Evolutionary conservation across 2,888 invertebrate genomes (phyloP).

Genomic region (Didymodactylos carnosus): DNA sequence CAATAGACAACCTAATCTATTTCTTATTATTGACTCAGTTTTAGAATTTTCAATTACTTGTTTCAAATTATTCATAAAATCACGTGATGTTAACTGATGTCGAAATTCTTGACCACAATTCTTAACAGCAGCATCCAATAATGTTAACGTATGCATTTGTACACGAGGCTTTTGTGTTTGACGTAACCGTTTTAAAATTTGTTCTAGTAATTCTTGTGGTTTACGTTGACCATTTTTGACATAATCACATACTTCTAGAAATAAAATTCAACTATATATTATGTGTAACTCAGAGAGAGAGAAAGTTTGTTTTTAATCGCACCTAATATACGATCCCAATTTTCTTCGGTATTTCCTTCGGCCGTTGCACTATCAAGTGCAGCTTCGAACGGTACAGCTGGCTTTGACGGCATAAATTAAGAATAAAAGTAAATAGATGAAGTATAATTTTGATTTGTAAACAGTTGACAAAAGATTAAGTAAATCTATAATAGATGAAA

Average conservation of each 20-base stretch:
- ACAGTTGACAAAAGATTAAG: too few relatives aligned
- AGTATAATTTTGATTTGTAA: too few relatives aligned
- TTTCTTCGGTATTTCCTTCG: slow-evolving; percentile 2
- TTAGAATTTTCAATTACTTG: not conserved
- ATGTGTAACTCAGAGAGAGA: too few relatives aligned
- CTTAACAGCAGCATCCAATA: slow-evolving; percentile 3
- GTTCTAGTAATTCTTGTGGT: not conserved
- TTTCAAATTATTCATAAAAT: not conserved
- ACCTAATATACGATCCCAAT: slow-evolving; percentile 6
- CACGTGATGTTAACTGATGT: slow-evolving; percentile 1
- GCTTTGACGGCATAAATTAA: too few relatives aligned
- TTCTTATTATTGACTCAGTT: not conserved
- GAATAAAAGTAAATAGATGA: too few relatives aligned
- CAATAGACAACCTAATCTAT: not conserved
- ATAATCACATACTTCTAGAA: not conserved
- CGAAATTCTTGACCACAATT: slow-evolving; percentile 12
- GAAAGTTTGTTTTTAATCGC: not conserved
- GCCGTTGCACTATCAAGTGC: slow-evolving; percentile 5
- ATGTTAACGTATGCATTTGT: not conserved
- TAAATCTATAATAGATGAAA: too few relatives aligned
- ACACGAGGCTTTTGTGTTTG: not conserved
- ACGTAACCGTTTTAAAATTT: not conserved
- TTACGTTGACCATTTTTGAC: not conserved
- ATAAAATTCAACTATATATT: not conserved
- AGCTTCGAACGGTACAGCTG: not conserved